Conservation (phyloP, 30 jellyfish, hydroid and myxozoan species). For the Turritopsis rubra region DNA sequence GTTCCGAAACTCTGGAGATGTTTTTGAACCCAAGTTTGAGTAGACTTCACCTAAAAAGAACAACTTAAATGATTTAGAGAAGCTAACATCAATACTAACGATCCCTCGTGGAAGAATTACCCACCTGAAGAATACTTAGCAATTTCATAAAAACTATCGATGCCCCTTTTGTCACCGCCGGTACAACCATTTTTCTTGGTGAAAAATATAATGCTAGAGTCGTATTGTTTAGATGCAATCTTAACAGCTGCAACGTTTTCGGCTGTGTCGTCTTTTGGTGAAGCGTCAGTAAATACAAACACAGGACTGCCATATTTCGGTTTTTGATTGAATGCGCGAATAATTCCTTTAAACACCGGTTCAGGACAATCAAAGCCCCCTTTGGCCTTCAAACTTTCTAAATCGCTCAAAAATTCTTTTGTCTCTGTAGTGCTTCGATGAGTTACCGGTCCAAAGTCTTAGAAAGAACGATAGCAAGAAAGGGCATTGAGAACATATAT, state of each 20-base stretch:
- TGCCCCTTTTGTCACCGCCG: constrained; percentile 58
- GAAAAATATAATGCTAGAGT: constrained; percentile 50
- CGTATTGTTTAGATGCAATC: constrained; percentile 36
- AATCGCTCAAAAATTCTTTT: constrained; percentile 42
- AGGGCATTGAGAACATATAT: too few relatives aligned
- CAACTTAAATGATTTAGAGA: not conserved
- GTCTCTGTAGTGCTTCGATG: constrained; percentile 41
- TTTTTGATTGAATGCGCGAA: constrained; percentile 49
- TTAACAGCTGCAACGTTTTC: constrained; percentile 40
- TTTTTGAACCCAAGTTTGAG: constrained; percentile 33
- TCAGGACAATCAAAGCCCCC: constrained; percentile 94
- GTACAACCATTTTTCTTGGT: constrained; percentile 48
- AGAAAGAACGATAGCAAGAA: too few relatives aligned
- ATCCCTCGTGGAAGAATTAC: not conserved
- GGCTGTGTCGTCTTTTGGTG: constrained; percentile 67
- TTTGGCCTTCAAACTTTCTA: constrained; percentile 25
- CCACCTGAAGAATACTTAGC: constrained; percentile 67
- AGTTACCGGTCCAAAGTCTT: constrained; percentile 74
- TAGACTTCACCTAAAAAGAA: constrained; percentile 19
- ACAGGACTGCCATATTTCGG: constrained; percentile 72
- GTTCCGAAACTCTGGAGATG: constrained; percentile 21
- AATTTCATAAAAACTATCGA: constrained; percentile 54
- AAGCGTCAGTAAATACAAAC: constrained; percentile 94
- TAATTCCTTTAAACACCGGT: constrained; percentile 70
- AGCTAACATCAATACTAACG: not conserved